Percentiles rank a stretch among this genome's conserved stretches.
Conservation (phyloP, 2,888 invertebrate genomes). For the Stratiomys singularior region DNA sequence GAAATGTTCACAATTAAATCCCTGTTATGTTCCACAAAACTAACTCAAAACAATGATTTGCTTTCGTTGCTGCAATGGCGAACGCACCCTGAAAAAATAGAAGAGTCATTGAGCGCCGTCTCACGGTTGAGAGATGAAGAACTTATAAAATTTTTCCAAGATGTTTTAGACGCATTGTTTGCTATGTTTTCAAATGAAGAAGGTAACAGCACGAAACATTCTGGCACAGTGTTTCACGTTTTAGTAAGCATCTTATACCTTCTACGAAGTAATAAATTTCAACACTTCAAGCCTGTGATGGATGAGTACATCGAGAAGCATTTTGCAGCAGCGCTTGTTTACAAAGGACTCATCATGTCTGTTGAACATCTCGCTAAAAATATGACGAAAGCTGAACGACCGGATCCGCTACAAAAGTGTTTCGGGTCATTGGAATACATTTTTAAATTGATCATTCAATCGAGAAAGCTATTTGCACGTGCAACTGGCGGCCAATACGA, state of each 20-base stretch:
- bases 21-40: constrained; percentile 92
- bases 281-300: constrained; percentile 93
- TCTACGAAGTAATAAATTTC: constrained; percentile 89
- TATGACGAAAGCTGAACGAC: constrained; percentile 85
- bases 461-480: constrained; percentile 82
- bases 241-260: constrained; percentile 92
- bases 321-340: constrained; percentile 93
- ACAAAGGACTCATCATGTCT: constrained; percentile 89
- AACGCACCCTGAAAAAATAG: constrained; percentile 85
- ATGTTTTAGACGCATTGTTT: constrained; percentile 92
- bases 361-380: constrained; percentile 91
- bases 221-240: constrained; percentile 91
- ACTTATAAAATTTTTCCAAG: constrained; percentile 92
- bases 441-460: constrained; percentile 92
- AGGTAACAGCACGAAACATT: constrained; percentile 88
- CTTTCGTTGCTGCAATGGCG: constrained; percentile 92
- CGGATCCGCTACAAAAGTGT: constrained; percentile 90
- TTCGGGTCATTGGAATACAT: constrained; percentile 91
- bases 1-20: constrained; percentile 86
- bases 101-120: constrained; percentile 85
- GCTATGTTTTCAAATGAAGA: constrained; percentile 94
- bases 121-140: constrained; percentile 88
- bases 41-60: constrained; percentile 94
- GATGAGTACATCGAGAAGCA: constrained; percentile 94
- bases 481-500: constrained; percentile 91